Evolutionary conservation across 2,888 invertebrate genomes (phyloP).

Genomic region (Torymus auratus): DNA sequence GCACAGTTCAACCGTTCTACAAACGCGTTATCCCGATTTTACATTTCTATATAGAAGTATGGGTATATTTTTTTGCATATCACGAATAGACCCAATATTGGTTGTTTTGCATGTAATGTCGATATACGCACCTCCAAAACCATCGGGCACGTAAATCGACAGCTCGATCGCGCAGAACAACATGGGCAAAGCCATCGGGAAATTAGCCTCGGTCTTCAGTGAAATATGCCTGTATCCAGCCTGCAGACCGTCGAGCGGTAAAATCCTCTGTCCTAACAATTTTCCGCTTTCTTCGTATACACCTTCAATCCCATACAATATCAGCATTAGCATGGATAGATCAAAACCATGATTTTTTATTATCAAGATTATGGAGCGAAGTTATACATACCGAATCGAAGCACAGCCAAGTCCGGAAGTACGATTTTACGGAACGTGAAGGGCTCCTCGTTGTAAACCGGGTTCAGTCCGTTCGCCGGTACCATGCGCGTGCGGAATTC

Average conservation of each 20-base stretch:
- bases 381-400: slow-evolving; percentile 79
- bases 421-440: slow-evolving; percentile 86
- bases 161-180: slow-evolving; percentile 84
- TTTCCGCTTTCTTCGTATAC: slow-evolving; percentile 86
- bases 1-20: too few species aligned
- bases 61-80: too few species aligned
- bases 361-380: too few species aligned
- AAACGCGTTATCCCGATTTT: too few species aligned
- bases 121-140: slow-evolving; percentile 79
- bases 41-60: too few species aligned
- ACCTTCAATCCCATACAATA: slow-evolving; percentile 61
- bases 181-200: slow-evolving; percentile 83
- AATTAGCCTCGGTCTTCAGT: slow-evolving; percentile 84
- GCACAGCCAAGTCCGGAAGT: slow-evolving; percentile 83
- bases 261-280: slow-evolving; percentile 83
- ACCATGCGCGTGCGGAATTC: slow-evolving; percentile 84
- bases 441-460: slow-evolving; percentile 84
- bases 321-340: not conserved
- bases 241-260: slow-evolving; percentile 84
- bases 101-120: too few species aligned
- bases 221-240: slow-evolving; percentile 84
- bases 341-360: too few species aligned
- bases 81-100: too few species aligned
- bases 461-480: slow-evolving; percentile 84
- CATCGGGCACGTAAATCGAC: slow-evolving; percentile 86